Evolutionary conservation across 2,888 invertebrate species (phyloP), one percentile per base, ranked within the genome.

Genomic region (Exocentrus adspersus): DNA sequence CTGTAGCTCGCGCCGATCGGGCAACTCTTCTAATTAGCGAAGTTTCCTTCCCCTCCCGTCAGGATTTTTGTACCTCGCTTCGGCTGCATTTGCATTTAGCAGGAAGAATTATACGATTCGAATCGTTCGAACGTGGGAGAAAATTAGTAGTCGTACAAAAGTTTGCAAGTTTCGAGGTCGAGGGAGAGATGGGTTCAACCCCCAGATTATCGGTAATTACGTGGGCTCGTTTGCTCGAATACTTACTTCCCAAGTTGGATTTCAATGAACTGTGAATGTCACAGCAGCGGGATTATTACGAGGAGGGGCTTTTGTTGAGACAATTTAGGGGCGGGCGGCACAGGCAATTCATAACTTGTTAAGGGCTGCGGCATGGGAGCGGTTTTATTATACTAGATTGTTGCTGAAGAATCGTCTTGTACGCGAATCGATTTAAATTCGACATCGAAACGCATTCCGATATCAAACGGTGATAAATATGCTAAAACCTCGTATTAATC

Each of bases 121-220:
- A 28, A 51, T 17, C 45, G 45, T n/a, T 30, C 14, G 32, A 20
- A 45, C 62, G 58, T 52, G 45, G 45, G 45, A 45, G 61, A 54
- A 53, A 60, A 65, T 68, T 66, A 51, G 50, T 53, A 62, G 58
- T 24, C 50, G 61, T 60, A 64, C 60, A 54, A 41, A 67, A 64
- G 62, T 60, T 53, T 54, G 61, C 42, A 41, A 63, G 58, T 63
- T 59, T 46, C 28, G 12, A 41, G 46, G 41, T 24, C n/a, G 54
- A 17, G 43, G 37, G 17, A 17, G 20, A 58, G 58, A 50, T 41
- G 63, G 53, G 54, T 60, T 65, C 67, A 64, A 69, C 67, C 68
- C n/a, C 67, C 68, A 64, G 71, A 72, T 71, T 71, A 69, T 69
- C 69, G 56, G 72, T 68, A 71, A 71, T 71, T 72, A 64, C 68